These are phyloP conservation scores for Eupithecia centaureata DNA, from an alignment of 2,888 invertebrate species.

Conservation along the genomic window DNA sequence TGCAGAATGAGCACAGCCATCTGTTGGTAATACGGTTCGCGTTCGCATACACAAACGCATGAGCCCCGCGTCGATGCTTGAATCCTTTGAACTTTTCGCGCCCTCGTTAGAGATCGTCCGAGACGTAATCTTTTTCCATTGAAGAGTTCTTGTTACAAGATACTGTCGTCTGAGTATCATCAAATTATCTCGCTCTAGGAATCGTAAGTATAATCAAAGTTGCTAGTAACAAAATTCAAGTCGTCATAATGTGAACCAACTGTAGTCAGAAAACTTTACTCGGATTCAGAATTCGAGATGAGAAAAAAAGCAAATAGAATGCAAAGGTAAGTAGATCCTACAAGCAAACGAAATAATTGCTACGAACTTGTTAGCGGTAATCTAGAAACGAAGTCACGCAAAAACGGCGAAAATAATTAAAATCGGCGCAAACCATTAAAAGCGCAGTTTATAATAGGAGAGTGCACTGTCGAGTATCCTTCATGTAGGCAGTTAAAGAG, in stretches of 20 bases:
- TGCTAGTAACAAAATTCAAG: slow-evolving; percentile 14
- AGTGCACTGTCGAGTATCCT: slow-evolving; percentile 79
- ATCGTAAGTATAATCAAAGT: slow-evolving; percentile 35
- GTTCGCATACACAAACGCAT: slow-evolving; percentile 29
- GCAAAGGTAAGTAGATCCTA: slow-evolving; percentile 10
- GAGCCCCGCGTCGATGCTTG: slow-evolving; percentile 24
- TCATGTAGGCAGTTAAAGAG: slow-evolving; percentile 84
- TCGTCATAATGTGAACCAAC: slow-evolving; percentile 5
- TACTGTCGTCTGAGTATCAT: slow-evolving; percentile 47
- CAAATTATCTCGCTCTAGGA: slow-evolving; percentile 54
- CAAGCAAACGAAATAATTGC: slow-evolving; percentile 30
- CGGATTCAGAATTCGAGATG: slow-evolving; percentile 3
- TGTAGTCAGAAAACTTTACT: slow-evolving; percentile 1
- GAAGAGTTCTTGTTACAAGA: slow-evolving; percentile 49
- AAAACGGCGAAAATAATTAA: slow-evolving; percentile 78
- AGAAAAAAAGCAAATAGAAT: slow-evolving; percentile 9
- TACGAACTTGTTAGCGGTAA: slow-evolving; percentile 37
- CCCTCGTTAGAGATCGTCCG: slow-evolving; percentile 57
- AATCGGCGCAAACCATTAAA: slow-evolving; percentile 81
- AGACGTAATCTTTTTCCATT: slow-evolving; percentile 47
- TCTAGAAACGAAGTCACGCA: slow-evolving; percentile 54
- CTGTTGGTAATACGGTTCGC: slow-evolving; percentile 51
- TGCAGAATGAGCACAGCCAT: slow-evolving; percentile 60
- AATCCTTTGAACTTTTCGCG: slow-evolving; percentile 52
- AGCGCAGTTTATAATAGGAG: slow-evolving; percentile 83